Evolutionary conservation across 2,113 vertebrate genomes (phyloP).

Genomic region (Muntiacus muntjak): DNA sequence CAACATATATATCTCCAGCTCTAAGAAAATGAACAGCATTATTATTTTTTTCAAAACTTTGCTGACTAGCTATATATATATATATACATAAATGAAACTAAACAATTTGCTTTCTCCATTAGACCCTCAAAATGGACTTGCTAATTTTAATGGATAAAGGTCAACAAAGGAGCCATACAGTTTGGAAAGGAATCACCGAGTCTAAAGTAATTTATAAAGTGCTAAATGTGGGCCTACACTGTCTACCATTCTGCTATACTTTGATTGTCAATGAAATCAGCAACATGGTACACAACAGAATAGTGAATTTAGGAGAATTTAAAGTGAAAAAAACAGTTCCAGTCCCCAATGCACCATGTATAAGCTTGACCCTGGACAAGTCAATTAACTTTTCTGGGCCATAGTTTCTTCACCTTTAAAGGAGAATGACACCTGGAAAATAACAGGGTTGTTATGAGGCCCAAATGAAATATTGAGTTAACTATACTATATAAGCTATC

Average conservation of each 20-base stretch:
- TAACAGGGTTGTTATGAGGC: background rate
- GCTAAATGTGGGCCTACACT: background rate
- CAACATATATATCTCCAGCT: background rate
- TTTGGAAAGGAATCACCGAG: background rate
- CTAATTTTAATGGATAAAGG: background rate
- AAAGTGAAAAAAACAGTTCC: background rate
- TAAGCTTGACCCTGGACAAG: background rate
- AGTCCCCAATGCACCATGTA: background rate
- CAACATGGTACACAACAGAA: background rate
- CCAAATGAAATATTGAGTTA: conserved; percentile 1
- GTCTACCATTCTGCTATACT: background rate
- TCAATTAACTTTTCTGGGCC: background rate
- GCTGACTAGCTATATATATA: background rate
- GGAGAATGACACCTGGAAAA: background rate
- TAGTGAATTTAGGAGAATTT: background rate
- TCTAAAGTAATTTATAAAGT: background rate
- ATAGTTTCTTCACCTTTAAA: background rate
- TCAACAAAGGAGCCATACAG: background rate
- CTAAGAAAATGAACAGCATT: background rate
- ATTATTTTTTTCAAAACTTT: background rate
- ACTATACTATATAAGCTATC: background rate
- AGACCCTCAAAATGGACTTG: background rate
- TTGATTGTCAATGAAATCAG: background rate
- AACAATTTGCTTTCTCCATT: background rate
- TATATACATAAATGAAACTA: background rate